A percentile compares a stretch with the other conserved stretches of the same genome.
These are phyloP conservation scores for Acipenser ruthenus DNA, from an alignment of 2,797 vertebrate genomes.

Conservation along the genomic window DNA sequence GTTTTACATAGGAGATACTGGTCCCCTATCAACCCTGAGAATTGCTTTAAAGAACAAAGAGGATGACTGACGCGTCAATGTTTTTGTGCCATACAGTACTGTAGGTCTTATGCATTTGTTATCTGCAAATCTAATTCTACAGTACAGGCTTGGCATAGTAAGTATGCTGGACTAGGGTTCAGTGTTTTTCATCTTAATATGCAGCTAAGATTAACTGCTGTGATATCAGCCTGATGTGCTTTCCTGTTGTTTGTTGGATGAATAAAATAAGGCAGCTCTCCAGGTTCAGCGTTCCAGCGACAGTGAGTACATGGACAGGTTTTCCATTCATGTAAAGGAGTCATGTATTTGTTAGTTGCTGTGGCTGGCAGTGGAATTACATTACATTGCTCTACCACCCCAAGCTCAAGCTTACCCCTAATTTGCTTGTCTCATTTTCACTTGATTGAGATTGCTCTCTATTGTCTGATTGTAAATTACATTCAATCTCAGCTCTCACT, in stretches of 20 bases:
- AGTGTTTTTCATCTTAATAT: background rate
- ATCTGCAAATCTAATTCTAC: too few relatives aligned
- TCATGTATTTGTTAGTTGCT: background rate
- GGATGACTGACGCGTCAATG: background rate
- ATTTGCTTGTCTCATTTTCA: constrained; percentile 1
- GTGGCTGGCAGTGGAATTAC: background rate
- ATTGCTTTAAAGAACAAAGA: too few relatives aligned
- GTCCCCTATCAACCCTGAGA: too few relatives aligned
- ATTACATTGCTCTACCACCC: background rate
- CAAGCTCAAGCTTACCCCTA: background rate
- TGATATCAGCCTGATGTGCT: constrained; percentile 1
- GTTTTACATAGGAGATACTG: too few relatives aligned
- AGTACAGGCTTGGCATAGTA: too few relatives aligned
- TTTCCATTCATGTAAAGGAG: background rate
- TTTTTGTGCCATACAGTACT: background rate
- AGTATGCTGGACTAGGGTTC: background rate
- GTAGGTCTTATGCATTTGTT: too few relatives aligned
- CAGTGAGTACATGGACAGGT: background rate
- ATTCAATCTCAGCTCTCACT: background rate
- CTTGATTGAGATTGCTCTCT: constrained; percentile 1
- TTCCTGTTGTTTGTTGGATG: background rate
- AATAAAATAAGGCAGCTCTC: background rate
- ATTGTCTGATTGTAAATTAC: constrained; percentile 2
- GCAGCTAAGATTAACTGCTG: background rate
- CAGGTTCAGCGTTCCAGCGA: background rate